Evolutionary conservation across 2,113 vertebrate species (phyloP), one percentile per base, ranked within the genome.

Genomic region (Anoplopoma fimbria): DNA sequence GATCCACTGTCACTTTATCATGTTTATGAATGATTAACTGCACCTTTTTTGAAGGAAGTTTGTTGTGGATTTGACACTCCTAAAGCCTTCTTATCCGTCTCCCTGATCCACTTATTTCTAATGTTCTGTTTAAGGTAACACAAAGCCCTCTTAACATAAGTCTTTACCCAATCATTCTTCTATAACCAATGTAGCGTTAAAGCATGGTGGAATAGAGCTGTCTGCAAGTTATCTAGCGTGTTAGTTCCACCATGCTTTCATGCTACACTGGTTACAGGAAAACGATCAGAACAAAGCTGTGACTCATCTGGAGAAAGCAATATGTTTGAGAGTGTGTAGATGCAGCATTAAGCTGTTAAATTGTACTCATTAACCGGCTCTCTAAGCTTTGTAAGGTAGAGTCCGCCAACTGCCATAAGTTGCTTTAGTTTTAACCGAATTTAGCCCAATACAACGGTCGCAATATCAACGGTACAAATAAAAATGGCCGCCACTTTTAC

Each of bases 81-180:
- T 71, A 19, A 67, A 75, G 5, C 74, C 36, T 58, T 14, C 60
- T 69, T 31, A 53, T 76, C 53, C 75, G 21, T 9, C 73, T n/a
- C 19, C 57, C 36, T 40, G n/a, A 9, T 73, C 62, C 7, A n/a
- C 61, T 86, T 61, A 64, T 58, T 25, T 57, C 13, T 73, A 81
- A 82, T 68, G 4, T 45, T 72, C 55, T 76, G 58, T 77, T 77
- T 81, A 69, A 81, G 29, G 75, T 17, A 57, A 71, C 57, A 69
- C 55, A 61, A 75, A 77, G 40, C 57, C 71, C 72, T 51, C 61
- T 77, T 76, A 82, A 72, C 67, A 72, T 62, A 14, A 58, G 5
- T 79, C 21, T 68, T 76, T 15, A 60, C 65, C 79, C 71, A 61
- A 15, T 55, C 45, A 2, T 51, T 7, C 23, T 19, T 19, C 47